Base-by-base conservation (phyloP, 2,888 invertebrate genomes). In the Meiosimyza decipiens region DNA sequence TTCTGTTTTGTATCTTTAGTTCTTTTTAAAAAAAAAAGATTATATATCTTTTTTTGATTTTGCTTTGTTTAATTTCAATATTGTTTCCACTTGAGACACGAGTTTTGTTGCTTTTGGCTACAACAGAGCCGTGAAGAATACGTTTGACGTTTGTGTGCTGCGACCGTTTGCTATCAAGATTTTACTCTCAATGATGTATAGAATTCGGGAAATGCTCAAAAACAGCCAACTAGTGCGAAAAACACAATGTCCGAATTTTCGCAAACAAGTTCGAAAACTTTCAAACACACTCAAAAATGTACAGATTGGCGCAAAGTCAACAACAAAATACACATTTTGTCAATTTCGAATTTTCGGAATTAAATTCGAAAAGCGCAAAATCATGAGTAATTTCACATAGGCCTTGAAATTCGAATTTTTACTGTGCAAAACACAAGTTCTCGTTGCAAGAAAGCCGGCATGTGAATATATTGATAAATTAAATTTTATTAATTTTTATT, bases 121-220 rank as follows among this genome's bases (percentile, higher is more conserved):
- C 78, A 78, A 78, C 78, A 80, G 74, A 76, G 75, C 74, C 78
- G 78, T 81, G 80, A 83, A 85, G 80, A 82, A 82, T 82, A 82
- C 62, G 69, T 52, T 16, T 33, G 62, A 28, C 28, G 28, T 28
- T 28, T 50, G 49, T 49, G 9, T 33, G 11, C n/a, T 82, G 85
- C 81, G 83, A 79, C 85, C 82, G 82, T 78, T 78, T 79, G 72
- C 79, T 80, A 83, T 81, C 78, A 80, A 82, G 83, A 82, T 81
- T 83, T 78, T 82, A 81, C 81, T 81, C 82, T 80, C 82, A 84
- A 80, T 84, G 84, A 84, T 18, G n/a, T n/a, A n/a, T n/a, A n/a
- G 40, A 50, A 16, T n/a, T 51, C 11, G 22, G 13, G 51, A 60
- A 59, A 59, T 22, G 63, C 52, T 52, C 54, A 52, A 13, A 55